Conservation (phyloP, 2,113 vertebrate species). For the Pedionomus torquatus region DNA sequence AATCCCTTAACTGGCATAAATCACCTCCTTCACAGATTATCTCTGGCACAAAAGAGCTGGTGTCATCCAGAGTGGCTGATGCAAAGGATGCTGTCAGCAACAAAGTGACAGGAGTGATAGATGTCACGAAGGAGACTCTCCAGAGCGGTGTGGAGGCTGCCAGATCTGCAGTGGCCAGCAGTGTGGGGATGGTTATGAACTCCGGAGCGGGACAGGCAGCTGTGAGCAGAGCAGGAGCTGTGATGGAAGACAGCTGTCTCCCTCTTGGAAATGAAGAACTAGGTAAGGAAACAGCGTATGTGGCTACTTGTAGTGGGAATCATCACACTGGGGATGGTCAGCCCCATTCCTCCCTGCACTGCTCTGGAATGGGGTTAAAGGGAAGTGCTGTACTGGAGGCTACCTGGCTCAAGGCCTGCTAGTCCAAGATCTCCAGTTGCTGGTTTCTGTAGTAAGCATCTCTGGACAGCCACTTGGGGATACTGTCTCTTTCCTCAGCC, state of each 20-base stretch:
- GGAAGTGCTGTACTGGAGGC: neutral
- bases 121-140: slow-evolving; percentile 58
- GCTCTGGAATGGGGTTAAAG: neutral
- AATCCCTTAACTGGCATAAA: fast-evolving
- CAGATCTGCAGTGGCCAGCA: slow-evolving; percentile 66
- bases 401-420: neutral
- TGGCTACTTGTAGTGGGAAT: fast-evolving
- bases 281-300: slow-evolving; percentile 66
- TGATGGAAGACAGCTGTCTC: slow-evolving; percentile 78
- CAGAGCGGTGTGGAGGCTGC: slow-evolving; percentile 79
- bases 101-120: slow-evolving; percentile 41
- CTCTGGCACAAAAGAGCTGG: slow-evolving; percentile 77
- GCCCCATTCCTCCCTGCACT: neutral
- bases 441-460: fast-evolving
- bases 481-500: neutral
- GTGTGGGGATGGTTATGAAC: slow-evolving; percentile 69
- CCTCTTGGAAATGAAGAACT: slow-evolving; percentile 83
- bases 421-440: neutral
- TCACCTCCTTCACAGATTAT: slow-evolving; percentile 70
- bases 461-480: neutral
- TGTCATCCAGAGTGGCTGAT: slow-evolving; percentile 63
- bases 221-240: slow-evolving; percentile 72
- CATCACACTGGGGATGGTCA: neutral
- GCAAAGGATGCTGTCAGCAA: slow-evolving; percentile 77
- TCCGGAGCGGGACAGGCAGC: slow-evolving; percentile 71